Evolutionary conservation across 2,113 vertebrate species (phyloP).

Genomic region (Tupaia chinensis): DNA sequence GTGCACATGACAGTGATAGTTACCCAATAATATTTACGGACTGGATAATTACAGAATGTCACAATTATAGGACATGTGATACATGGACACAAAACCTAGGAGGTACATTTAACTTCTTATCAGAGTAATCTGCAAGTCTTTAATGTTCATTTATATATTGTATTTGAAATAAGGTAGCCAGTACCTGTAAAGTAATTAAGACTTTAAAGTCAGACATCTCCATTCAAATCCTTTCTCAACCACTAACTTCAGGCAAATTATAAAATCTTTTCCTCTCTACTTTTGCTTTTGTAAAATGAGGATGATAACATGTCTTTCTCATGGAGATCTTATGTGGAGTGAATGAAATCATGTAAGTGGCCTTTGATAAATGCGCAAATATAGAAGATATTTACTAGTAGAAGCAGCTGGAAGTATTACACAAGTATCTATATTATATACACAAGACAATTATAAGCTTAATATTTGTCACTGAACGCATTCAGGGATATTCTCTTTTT

Average conservation of each 20-base stretch:
- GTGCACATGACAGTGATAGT: background rate
- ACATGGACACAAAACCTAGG: background rate
- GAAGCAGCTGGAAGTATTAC: background rate
- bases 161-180: background rate
- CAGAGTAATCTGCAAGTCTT: background rate
- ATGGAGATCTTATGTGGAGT: background rate
- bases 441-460: background rate
- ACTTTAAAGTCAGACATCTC: background rate
- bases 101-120: background rate
- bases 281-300: background rate
- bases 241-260: background rate
- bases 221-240: background rate
- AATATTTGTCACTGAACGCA: conserved; percentile 6
- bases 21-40: background rate
- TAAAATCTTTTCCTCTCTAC: background rate
- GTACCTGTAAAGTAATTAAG: background rate
- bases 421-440: background rate
- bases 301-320: background rate
- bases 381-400: background rate
- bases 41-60: background rate
- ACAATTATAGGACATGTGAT: background rate
- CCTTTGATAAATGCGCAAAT: conserved; percentile 27
- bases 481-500: conserved; percentile 2
- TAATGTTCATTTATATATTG: background rate
- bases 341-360: background rate